Evolutionary conservation across 2,888 invertebrate genomes (phyloP).

Genomic region (Melangyna quadrimaculata): DNA sequence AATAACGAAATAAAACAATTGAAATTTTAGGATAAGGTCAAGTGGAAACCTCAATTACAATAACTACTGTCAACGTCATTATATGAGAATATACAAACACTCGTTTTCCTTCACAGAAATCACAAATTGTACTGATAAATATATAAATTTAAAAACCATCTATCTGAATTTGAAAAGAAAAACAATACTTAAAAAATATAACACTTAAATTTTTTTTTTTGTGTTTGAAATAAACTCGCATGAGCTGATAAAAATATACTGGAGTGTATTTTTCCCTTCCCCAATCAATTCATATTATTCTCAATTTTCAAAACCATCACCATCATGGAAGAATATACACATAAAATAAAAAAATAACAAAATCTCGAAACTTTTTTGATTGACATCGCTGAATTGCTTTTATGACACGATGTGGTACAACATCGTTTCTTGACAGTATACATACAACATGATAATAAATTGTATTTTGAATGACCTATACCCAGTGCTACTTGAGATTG

Average conservation of each 20-base stretch:
- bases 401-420: constrained; percentile 27
- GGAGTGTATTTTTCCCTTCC: constrained; percentile 32
- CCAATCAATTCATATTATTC: constrained; percentile 41
- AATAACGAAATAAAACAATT: not conserved
- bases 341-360: not conserved
- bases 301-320: constrained; percentile 26
- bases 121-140: not conserved
- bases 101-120: not conserved
- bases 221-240: not conserved
- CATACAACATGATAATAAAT: constrained; percentile 65
- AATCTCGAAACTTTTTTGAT: constrained; percentile 36
- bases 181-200: not conserved
- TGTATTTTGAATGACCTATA: constrained; percentile 48
- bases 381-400: constrained; percentile 57
- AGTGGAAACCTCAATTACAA: constrained; percentile 21
- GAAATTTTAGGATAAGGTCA: constrained; percentile 46
- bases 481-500: constrained; percentile 51
- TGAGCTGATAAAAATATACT: constrained; percentile 37
- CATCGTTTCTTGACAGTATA: constrained; percentile 13
- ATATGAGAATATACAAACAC: not conserved
- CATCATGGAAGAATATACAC: not conserved
- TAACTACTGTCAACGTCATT: not conserved
- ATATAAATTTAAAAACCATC: constrained; percentile 3
- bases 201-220: constrained; percentile 12
- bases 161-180: constrained; percentile 2